Evolutionary conservation across 2,888 invertebrate genomes (phyloP), one percentile per base, ranked within the genome.

Genomic region (Hirudinaria manillensis): DNA sequence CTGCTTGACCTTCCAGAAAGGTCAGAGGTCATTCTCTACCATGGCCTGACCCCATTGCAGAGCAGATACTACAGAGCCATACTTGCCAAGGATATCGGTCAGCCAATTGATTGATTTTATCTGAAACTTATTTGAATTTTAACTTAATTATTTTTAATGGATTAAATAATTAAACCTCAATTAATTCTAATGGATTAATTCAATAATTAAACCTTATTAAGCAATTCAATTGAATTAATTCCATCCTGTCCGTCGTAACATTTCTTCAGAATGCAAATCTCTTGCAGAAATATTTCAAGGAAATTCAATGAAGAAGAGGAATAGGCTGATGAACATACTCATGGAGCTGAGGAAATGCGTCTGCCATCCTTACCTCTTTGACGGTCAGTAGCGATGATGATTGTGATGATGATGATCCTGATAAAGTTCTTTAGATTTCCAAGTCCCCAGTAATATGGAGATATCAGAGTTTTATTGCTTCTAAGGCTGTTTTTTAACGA

Each of bases 311-410:
- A 51, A 72, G 51, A 72, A 76, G 66, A 80, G 79, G 73, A 81
- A 82, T 13, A 75, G 81, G 32, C 78, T 85, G 75, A 82, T 84
- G 81, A 86, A 86, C 78, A 81, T 83, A 51, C 78, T 86, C 76
- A 83, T 86, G 83, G 85, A 86, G 80, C 80, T 86, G 21, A 78
- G 86, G 32, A 86, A 86, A 79, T 84, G 85, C 81, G 84, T 85
- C 34, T 81, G 82, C 76, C 86, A 86, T 78, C 86, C 86, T 0
- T 86, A 86, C 78, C 79, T 86, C n/a, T 86, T 86, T 82, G 83
- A 84, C 79, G 86, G 86, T 85, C 76, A 78, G 80, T 70, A 24
- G 32, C 45, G 45, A 32, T 32, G 32, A 21, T 13, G 7, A 6
- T 29, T 1, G 7, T 24, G 29, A 13, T 32, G 7, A 27, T 70